These are phyloP conservation scores for Smittia aterrima DNA, from an alignment of 2,888 invertebrate species.

Conservation along the genomic window DNA sequence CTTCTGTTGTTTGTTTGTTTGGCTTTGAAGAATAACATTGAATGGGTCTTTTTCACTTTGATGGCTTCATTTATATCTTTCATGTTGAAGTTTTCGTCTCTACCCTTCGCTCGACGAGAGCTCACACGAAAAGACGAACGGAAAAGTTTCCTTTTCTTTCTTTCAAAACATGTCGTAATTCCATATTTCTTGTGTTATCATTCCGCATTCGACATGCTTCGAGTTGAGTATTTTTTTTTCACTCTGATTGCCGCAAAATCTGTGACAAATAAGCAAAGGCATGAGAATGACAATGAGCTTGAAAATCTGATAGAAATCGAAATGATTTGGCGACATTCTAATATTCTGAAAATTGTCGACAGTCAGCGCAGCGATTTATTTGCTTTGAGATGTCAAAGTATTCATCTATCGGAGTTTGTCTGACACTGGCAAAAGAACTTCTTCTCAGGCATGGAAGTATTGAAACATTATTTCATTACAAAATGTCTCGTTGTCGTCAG, in stretches of 20 bases:
- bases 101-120: not conserved
- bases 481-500: no score
- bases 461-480: no score
- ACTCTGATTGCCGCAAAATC: not conserved
- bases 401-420: no score
- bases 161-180: slow-evolving; percentile 14
- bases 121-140: slow-evolving; percentile 10
- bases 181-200: slow-evolving; percentile 23
- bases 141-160: not conserved
- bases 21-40: slow-evolving; percentile 23
- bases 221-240: not conserved
- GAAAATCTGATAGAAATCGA: no score
- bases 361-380: no score
- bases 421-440: no score
- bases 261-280: not conserved
- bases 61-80: slow-evolving; percentile 38
- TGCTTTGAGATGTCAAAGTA: no score
- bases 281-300: slow-evolving; percentile 11
- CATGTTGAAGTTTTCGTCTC: not conserved
- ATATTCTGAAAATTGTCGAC: no score
- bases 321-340: no score
- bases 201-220: not conserved
- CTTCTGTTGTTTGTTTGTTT: slow-evolving; percentile 16
- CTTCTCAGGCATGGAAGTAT: no score
- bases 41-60: slow-evolving; percentile 28